A percentile compares a stretch with the other conserved stretches of the same genome.
phyloP scores from a whole-genome alignment of 2,113 vertebrate species.

The Nothobranchius furzeri region DNA sequence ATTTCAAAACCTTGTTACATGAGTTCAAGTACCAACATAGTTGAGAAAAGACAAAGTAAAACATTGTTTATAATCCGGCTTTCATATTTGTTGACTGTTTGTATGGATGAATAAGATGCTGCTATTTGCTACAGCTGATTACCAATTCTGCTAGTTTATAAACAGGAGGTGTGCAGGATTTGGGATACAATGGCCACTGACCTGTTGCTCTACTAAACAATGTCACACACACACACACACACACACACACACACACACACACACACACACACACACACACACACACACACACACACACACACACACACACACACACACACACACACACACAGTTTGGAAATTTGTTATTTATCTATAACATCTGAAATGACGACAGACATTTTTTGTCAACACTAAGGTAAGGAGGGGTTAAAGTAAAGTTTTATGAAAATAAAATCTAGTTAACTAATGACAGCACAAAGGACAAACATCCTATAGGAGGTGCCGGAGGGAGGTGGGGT shows the following conservation, averaged over 20 bases:
- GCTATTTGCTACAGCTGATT: slow-evolving; percentile 9
- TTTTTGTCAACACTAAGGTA: too few relatives aligned
- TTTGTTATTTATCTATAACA: neutral
- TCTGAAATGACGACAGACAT: neutral
- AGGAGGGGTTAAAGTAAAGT: too few relatives aligned
- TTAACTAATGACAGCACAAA: too few relatives aligned
- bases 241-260: neutral
- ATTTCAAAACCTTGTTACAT: too few relatives aligned
- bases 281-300: neutral
- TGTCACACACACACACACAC: neutral
- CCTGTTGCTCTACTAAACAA: neutral
- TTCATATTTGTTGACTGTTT: neutral
- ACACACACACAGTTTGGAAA: neutral
- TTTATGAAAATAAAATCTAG: too few relatives aligned
- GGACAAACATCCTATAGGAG: too few relatives aligned
- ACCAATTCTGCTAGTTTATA: slow-evolving; percentile 3
- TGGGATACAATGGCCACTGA: slow-evolving; percentile 12
- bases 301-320: neutral
- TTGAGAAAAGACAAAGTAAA: neutral
- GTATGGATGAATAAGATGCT: slow-evolving; percentile 5
- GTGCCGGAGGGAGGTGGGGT: too few relatives aligned
- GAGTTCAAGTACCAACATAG: neutral
- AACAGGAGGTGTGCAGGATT: slow-evolving; percentile 10
- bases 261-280: neutral
- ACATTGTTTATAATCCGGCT: neutral